Conservation (phyloP, 2,113 vertebrate species). For the Lipotes vexillifer region DNA sequence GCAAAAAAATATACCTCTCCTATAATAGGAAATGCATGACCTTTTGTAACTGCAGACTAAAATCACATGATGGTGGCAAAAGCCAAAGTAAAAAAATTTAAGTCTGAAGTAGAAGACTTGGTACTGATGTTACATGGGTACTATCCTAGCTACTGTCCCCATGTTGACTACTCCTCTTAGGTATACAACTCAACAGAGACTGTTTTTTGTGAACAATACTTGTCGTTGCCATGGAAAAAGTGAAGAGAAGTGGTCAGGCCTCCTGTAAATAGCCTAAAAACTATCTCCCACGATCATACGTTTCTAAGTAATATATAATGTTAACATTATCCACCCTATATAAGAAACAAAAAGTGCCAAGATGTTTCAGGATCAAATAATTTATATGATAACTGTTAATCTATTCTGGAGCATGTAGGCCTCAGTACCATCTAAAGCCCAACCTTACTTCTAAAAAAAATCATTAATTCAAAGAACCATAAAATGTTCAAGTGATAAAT, state of each 20-base stretch:
- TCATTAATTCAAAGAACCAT: background rate
- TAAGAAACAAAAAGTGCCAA: background rate
- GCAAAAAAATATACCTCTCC: slow-evolving; percentile 19
- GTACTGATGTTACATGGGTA: background rate
- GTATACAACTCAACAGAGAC: background rate
- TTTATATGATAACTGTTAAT: background rate
- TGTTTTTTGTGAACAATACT: background rate
- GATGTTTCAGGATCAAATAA: background rate
- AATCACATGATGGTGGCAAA: background rate
- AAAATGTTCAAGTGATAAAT: background rate
- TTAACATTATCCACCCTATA: background rate
- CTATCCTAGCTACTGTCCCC: background rate
- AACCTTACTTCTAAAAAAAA: background rate
- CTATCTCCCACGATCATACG: background rate
- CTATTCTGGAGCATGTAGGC: background rate
- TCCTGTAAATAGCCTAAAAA: slow-evolving; percentile 5
- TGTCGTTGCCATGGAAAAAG: background rate
- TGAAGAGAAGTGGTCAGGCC: background rate
- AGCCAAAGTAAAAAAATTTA: slow-evolving; percentile 1
- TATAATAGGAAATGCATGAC: background rate
- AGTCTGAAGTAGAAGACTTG: background rate
- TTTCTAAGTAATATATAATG: background rate
- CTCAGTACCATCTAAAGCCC: background rate
- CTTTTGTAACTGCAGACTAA: background rate
- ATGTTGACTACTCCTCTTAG: background rate